A percentile compares a stretch with the other conserved stretches of the same genome.
phyloP scores from a whole-genome alignment of 2,888 invertebrate species.

The Coenonympha arcania region DNA sequence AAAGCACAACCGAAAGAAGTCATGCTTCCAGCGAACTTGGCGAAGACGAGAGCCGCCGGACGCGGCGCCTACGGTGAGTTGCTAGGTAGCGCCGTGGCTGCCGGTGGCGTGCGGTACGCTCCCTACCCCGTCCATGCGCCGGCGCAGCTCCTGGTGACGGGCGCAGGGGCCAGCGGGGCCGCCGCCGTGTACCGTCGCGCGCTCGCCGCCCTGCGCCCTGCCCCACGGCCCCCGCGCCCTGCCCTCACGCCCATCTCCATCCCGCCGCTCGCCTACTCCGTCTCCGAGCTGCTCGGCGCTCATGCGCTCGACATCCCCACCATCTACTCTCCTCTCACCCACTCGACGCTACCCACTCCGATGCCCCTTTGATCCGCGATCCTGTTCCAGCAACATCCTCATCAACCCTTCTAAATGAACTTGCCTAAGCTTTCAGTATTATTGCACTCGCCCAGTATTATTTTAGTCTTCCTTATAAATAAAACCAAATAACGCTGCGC shows the following conservation, averaged over 20 bases:
- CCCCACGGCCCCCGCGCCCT: slow-evolving; percentile 56
- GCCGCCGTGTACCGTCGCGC: slow-evolving; percentile 63
- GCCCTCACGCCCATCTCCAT: slow-evolving; percentile 57
- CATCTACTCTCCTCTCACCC: slow-evolving; percentile 78
- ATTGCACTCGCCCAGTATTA: slow-evolving; percentile 8
- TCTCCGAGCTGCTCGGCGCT: slow-evolving; percentile 76
- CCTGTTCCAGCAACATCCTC: slow-evolving; percentile 68
- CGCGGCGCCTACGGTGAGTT: slow-evolving; percentile 99
- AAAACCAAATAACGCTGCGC: slow-evolving; percentile 20
- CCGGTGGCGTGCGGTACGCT: slow-evolving; percentile 76
- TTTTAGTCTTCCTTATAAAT: no score
- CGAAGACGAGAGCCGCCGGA: slow-evolving; percentile 95
- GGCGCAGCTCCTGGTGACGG: slow-evolving; percentile 60
- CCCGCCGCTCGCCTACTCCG: slow-evolving; percentile 66
- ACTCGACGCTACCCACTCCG: slow-evolving; percentile 75
- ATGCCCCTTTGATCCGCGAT: slow-evolving; percentile 71
- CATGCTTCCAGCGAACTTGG: slow-evolving; percentile 97
- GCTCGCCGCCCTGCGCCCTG: slow-evolving; percentile 59
- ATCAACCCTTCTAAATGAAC: slow-evolving; percentile 56
- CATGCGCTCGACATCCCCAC: slow-evolving; percentile 82
- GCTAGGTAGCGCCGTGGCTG: slow-evolving; percentile 82
- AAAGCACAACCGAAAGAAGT: slow-evolving; percentile 99
- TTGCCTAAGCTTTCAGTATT: slow-evolving; percentile 13
- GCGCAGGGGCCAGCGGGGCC: slow-evolving; percentile 49
- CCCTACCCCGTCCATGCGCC: slow-evolving; percentile 76